phyloP scores from a whole-genome alignment of 2,797 vertebrate species.

The Erethizon dorsatum region DNA sequence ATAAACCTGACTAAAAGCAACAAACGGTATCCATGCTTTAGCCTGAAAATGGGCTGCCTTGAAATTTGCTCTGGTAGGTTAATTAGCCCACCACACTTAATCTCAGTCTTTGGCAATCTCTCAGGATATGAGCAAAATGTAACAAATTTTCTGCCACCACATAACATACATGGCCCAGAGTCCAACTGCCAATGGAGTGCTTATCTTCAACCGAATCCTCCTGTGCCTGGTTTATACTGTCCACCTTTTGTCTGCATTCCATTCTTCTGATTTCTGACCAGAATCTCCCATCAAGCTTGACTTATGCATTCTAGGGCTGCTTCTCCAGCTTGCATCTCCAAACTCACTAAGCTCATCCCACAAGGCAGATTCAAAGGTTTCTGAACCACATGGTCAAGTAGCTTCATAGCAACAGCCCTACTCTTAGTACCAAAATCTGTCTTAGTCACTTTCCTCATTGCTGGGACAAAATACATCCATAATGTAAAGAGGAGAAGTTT shows the following conservation, averaged over 20 bases:
- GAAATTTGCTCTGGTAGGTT: not conserved
- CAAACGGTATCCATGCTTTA: not conserved
- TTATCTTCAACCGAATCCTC: not conserved
- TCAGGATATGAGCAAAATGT: not conserved
- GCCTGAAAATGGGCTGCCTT: not conserved
- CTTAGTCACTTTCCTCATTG: not conserved
- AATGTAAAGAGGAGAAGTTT: not conserved
- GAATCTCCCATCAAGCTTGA: not conserved
- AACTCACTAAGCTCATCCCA: not conserved
- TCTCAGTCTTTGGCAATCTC: not conserved
- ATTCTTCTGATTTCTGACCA: not conserved
- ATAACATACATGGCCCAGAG: not conserved
- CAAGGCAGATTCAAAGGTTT: not conserved
- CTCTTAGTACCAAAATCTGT: not conserved
- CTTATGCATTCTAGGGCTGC: not conserved
- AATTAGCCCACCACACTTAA: not conserved
- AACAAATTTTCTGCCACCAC: not conserved
- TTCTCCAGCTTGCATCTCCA: not conserved
- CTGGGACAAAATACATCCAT: not conserved
- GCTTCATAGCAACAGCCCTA: not conserved
- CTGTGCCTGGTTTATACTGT: not conserved
- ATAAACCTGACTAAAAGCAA: not conserved
- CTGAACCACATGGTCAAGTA: not conserved
- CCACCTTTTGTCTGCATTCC: not conserved
- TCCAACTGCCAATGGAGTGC: not conserved